These are phyloP conservation scores for Rhodeus uyekii DNA, from an alignment of 2,797 vertebrate species.

Conservation along the genomic window DNA sequence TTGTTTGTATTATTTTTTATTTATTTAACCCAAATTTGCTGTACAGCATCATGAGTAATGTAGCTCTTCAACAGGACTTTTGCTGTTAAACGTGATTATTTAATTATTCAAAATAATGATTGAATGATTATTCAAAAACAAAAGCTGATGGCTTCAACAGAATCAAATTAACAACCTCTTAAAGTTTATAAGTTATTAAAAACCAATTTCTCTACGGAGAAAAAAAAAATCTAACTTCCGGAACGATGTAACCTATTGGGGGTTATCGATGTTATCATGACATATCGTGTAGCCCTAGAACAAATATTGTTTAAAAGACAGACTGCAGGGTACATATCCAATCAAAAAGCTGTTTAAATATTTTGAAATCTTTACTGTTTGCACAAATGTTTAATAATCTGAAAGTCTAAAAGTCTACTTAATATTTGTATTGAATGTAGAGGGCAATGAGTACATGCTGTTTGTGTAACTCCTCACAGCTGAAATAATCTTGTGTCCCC, in stretches of 20 bases:
- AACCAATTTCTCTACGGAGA: background rate
- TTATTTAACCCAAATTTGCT: too few relatives aligned
- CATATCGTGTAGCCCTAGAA: background rate
- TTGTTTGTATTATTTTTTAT: too few relatives aligned
- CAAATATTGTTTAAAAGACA: background rate
- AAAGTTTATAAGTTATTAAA: background rate
- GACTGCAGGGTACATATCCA: background rate
- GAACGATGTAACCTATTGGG: too few relatives aligned
- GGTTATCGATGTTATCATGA: background rate
- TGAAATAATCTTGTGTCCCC: slow-evolving; percentile 37
- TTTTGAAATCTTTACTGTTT: background rate
- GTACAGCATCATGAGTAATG: too few relatives aligned
- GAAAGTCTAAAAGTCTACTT: background rate
- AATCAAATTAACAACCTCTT: background rate
- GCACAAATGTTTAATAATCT: background rate
- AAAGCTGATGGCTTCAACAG: background rate
- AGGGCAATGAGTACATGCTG: background rate
- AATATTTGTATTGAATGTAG: background rate
- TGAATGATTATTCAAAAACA: too few relatives aligned
- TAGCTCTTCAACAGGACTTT: too few relatives aligned
- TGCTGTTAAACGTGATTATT: too few relatives aligned
- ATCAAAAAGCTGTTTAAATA: background rate
- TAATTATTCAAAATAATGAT: too few relatives aligned
- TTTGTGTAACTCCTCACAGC: slow-evolving; percentile 18
- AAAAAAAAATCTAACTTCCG: background rate